phyloP scores from a whole-genome alignment of 1,140 invertebrate species.

The Diabrotica virgifera region DNA sequence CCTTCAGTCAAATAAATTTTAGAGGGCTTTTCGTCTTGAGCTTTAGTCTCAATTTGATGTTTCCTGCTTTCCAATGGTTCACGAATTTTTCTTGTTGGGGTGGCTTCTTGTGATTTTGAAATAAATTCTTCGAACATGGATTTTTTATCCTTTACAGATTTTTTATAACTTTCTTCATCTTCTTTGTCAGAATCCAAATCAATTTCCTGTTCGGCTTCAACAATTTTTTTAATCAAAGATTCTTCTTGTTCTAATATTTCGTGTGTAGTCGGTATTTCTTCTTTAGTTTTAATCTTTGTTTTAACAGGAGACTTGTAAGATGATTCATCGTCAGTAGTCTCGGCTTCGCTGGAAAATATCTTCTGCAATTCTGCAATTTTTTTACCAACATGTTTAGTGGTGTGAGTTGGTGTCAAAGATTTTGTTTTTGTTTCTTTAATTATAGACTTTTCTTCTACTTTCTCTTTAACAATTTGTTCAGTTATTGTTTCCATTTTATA shows the following conservation, averaged over 20 bases:
- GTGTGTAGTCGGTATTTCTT: background rate
- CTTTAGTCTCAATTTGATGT: background rate
- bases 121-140: slow-evolving; percentile 55
- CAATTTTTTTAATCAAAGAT: background rate
- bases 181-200: background rate
- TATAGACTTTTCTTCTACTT: slow-evolving; percentile 19
- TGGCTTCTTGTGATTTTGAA: slow-evolving; percentile 39
- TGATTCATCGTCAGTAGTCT: slow-evolving; percentile 13
- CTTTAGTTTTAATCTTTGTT: slow-evolving; percentile 8
- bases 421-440: slow-evolving; percentile 21
- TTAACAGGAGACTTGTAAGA: slow-evolving; percentile 12
- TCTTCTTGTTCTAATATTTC: slow-evolving; percentile 1
- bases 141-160: slow-evolving; percentile 54
- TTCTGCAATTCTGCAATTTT: slow-evolving; percentile 53
- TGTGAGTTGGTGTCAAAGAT: slow-evolving; percentile 31
- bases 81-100: slow-evolving; percentile 31
- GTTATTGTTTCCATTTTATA: slow-evolving; percentile 33
- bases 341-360: slow-evolving; percentile 43
- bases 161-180: slow-evolving; percentile 32
- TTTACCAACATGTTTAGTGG: slow-evolving; percentile 46
- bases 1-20: slow-evolving; percentile 16
- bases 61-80: slow-evolving; percentile 6
- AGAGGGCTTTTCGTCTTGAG: slow-evolving; percentile 7
- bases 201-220: background rate
- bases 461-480: slow-evolving; percentile 24